These are phyloP conservation scores for Sisyra terminalis DNA, from an alignment of 2,888 invertebrate genomes.

Conservation along the genomic window DNA sequence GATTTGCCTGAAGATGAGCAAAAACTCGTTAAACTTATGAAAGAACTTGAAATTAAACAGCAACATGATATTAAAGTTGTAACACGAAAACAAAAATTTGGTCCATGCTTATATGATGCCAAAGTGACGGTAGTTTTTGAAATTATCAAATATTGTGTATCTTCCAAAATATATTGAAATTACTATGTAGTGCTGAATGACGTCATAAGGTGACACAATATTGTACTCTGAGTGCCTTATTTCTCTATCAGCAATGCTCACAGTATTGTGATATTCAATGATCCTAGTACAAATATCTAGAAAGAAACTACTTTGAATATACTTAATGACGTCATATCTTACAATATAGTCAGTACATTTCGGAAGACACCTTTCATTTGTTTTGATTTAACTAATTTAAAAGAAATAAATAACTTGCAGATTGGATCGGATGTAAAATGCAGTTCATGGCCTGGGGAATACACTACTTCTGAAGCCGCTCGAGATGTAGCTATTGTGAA, in stretches of 20 bases:
- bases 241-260: no score
- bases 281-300: no score
- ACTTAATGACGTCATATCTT: no score
- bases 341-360: no score
- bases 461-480: constrained; percentile 28
- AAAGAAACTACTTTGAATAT: no score
- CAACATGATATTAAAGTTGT: constrained; percentile 3
- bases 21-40: background rate
- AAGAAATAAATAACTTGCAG: constrained; percentile 16
- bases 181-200: no score
- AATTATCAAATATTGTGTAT: background rate
- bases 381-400: background rate
- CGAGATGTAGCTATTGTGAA: constrained; percentile 29
- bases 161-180: background rate
- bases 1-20: background rate
- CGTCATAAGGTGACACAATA: no score
- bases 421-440: constrained; percentile 25
- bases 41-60: background rate
- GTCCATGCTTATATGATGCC: background rate
- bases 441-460: constrained; percentile 29
- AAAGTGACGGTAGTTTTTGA: constrained; percentile 1
- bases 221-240: no score
- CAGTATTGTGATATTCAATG: no score
- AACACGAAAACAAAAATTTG: background rate
- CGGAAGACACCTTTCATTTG: no score